A percentile compares a stretch with the other conserved stretches of the same genome.
Evolutionary conservation across 2,113 vertebrate species (phyloP).

Genomic region (Melanotaenia duboulayi): DNA sequence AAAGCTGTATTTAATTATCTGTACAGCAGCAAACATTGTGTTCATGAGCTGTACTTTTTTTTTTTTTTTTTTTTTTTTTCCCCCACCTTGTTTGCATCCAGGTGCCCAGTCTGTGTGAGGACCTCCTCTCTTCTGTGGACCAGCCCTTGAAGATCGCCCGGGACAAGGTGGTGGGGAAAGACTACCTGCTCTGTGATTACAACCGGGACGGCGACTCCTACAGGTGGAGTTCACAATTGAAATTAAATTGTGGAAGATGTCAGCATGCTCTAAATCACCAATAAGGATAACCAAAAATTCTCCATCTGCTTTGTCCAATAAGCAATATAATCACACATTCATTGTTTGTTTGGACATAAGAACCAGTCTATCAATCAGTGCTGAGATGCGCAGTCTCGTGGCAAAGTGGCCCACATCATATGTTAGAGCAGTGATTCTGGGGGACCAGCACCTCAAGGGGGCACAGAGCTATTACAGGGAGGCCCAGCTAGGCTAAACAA

Average conservation of each 20-base stretch:
- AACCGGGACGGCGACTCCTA: conserved; percentile 99
- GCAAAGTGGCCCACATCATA: no score
- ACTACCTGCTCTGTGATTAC: conserved; percentile 98
- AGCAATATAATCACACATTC: no score
- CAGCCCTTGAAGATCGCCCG: conserved; percentile 98
- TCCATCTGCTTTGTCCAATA: no score
- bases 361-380: no score
- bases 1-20: not conserved
- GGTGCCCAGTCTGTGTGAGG: conserved; percentile 97
- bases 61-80: not conserved
- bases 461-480: no score
- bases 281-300: no score
- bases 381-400: no score
- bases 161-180: conserved; percentile 97
- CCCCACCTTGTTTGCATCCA: conserved; percentile 63
- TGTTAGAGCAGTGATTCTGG: no score
- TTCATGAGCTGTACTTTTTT: not conserved
- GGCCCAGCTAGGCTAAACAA: no score
- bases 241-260: not conserved
- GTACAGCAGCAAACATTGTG: not conserved
- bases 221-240: conserved; percentile 81
- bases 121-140: conserved; percentile 98
- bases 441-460: no score
- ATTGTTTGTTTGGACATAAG: no score
- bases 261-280: no score